Conservation (phyloP, 2,797 vertebrate species). For the Esox lucius region DNA sequence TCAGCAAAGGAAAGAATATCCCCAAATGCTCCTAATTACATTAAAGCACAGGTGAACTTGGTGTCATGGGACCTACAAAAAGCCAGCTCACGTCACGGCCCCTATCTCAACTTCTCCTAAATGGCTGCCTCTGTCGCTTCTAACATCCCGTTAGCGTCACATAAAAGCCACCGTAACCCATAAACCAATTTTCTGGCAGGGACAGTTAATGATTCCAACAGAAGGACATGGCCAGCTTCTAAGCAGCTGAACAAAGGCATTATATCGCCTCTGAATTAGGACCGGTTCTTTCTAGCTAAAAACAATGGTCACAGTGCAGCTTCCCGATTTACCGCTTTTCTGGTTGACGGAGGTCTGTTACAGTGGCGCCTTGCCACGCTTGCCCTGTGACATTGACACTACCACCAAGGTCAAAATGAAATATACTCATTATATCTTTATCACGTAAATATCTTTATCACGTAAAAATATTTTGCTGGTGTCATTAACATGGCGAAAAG, state of each 20-base stretch:
- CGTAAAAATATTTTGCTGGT: conserved; percentile 16
- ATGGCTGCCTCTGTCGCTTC: conserved; percentile 36
- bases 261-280: conserved; percentile 12
- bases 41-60: background rate
- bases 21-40: background rate
- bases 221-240: conserved; percentile 26
- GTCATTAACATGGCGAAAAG: conserved; percentile 44
- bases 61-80: background rate
- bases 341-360: conserved; percentile 15
- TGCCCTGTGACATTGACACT: background rate
- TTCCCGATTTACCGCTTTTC: background rate
- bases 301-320: conserved; percentile 13
- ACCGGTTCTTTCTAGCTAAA: conserved; percentile 17
- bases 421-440: background rate
- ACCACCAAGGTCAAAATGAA: conserved; percentile 6
- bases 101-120: background rate
- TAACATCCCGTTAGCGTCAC: conserved; percentile 49
- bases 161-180: conserved; percentile 44
- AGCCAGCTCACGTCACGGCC: background rate
- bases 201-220: conserved; percentile 36
- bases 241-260: conserved; percentile 31
- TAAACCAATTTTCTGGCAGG: conserved; percentile 35
- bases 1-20: background rate
- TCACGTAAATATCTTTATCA: conserved; percentile 11
- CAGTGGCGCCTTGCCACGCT: background rate